Evolutionary conservation across 2,113 vertebrate species (phyloP).

Genomic region (Numida meleagris): DNA sequence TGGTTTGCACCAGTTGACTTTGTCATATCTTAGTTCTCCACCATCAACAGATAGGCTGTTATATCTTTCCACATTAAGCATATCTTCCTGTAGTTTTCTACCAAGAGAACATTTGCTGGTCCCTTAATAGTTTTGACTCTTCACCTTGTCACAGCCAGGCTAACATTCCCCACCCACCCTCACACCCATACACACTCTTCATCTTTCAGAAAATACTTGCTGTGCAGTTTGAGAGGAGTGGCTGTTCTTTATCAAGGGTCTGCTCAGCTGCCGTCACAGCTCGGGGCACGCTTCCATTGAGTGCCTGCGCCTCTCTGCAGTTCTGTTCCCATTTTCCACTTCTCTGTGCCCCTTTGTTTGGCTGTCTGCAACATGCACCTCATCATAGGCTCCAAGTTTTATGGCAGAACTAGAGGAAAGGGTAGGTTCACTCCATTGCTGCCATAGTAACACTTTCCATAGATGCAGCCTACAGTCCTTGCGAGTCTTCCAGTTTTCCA

Average conservation of each 20-base stretch:
- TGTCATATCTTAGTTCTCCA: background rate
- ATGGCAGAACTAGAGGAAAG: slow-evolving; percentile 18
- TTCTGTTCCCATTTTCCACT: background rate
- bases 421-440: background rate
- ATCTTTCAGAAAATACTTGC: background rate
- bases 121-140: background rate
- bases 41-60: background rate
- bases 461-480: slow-evolving; percentile 24
- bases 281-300: background rate
- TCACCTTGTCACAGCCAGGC: background rate
- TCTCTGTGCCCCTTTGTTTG: background rate
- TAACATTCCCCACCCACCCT: background rate
- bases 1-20: background rate
- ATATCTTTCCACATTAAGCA: background rate
- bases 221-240: background rate
- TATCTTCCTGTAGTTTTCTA: background rate
- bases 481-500: slow-evolving; percentile 49
- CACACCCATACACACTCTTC: background rate
- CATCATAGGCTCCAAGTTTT: background rate
- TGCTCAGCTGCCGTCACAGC: background rate
- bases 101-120: background rate
- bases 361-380: background rate
- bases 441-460: slow-evolving; percentile 55
- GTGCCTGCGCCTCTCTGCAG: background rate
- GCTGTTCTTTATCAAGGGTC: background rate